These are phyloP conservation scores for Siderastrea radians DNA, from an alignment of 92 coral and sea anemone species.

Conservation along the genomic window DNA sequence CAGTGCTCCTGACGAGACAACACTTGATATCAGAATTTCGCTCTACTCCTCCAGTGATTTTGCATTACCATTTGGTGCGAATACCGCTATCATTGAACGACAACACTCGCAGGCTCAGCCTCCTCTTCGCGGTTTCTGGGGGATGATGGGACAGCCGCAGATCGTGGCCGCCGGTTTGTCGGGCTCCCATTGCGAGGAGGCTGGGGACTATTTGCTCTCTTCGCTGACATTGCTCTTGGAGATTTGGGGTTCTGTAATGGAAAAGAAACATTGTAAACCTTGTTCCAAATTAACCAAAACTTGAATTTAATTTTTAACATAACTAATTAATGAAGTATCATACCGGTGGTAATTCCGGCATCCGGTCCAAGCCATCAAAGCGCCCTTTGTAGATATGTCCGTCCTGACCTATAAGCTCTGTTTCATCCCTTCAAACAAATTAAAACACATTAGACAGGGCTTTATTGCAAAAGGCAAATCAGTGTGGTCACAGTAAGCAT, in stretches of 20 bases:
- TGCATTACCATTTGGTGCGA: not conserved
- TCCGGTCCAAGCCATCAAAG: constrained; percentile 58
- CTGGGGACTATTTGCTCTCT: constrained; percentile 72
- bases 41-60: not conserved
- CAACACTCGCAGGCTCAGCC: constrained; percentile 69
- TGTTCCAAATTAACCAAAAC: not conserved
- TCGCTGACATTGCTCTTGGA: constrained; percentile 80
- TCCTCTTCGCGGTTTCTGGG: constrained; percentile 79
- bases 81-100: constrained; percentile 44
- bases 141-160: constrained; percentile 88
- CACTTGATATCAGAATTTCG: not conserved
- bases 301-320: not conserved
- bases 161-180: constrained; percentile 74
- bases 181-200: constrained; percentile 88
- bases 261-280: not conserved
- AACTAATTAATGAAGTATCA: not conserved
- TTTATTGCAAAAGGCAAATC: too few relatives aligned
- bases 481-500: too few relatives aligned
- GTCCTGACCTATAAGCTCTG: constrained; percentile 93
- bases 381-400: constrained; percentile 98
- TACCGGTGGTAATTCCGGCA: constrained; percentile 46
- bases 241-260: constrained; percentile 71
- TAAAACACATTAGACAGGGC: not conserved
- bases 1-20: not conserved
- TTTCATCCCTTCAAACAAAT: constrained; percentile 81